Evolutionary conservation across 1,140 invertebrate species (phyloP).

Genomic region (Drosophila lini): DNA sequence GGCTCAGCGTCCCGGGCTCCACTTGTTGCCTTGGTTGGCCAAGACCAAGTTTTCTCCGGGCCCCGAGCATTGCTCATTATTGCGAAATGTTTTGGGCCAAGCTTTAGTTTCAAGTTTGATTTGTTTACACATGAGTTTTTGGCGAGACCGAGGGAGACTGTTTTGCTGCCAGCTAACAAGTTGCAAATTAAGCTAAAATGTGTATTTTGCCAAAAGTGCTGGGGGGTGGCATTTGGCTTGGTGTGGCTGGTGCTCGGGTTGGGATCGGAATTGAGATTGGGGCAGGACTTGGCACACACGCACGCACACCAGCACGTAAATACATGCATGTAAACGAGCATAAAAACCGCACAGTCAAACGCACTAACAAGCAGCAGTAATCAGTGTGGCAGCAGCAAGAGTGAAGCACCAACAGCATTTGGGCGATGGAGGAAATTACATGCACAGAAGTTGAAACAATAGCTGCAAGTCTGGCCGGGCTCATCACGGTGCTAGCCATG

Average conservation of each 20-base stretch:
- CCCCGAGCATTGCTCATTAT: slow-evolving; percentile 72
- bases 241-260: slow-evolving; percentile 1
- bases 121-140: slow-evolving; percentile 76
- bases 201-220: slow-evolving; percentile 74
- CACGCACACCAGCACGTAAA: slow-evolving; percentile 10
- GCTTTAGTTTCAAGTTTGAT: slow-evolving; percentile 77
- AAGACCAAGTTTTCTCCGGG: slow-evolving; percentile 41
- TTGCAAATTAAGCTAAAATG: slow-evolving; percentile 81
- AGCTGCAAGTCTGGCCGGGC: slow-evolving; percentile 50
- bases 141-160: slow-evolving; percentile 45
- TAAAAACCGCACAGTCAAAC: slow-evolving; percentile 77
- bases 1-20: slow-evolving; percentile 30
- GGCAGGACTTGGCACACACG: slow-evolving; percentile 27
- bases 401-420: slow-evolving; percentile 25
- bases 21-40: slow-evolving; percentile 62
- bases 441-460: slow-evolving; percentile 75
- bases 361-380: slow-evolving; percentile 78
- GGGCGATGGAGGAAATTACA: slow-evolving; percentile 64
- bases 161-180: slow-evolving; percentile 78
- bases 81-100: slow-evolving; percentile 65
- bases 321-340: slow-evolving; percentile 66
- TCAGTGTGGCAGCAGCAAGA: slow-evolving; percentile 63
- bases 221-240: background rate
- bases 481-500: slow-evolving; percentile 43
- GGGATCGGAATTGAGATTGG: slow-evolving; percentile 12